These are phyloP conservation scores for Oxytorus armatus DNA, from an alignment of 2,888 invertebrate species.

Conservation along the genomic window DNA sequence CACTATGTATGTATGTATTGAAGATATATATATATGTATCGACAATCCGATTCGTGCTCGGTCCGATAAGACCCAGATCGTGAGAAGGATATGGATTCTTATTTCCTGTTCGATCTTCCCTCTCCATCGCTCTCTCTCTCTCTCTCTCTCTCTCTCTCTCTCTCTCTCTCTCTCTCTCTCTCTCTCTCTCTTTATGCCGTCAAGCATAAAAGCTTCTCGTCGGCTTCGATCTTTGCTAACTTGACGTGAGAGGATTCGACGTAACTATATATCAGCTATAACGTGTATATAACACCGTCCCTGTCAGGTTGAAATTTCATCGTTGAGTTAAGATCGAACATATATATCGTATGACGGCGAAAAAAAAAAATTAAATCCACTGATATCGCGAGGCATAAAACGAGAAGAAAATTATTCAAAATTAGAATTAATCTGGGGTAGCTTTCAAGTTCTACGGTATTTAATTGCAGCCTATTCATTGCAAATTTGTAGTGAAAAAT, in stretches of 20 bases:
- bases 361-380: constrained; percentile 3
- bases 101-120: constrained; percentile 60
- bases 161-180: constrained; percentile 10
- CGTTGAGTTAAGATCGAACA: constrained; percentile 46
- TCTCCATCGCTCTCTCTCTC: no score
- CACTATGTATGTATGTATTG: neutral
- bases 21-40: constrained; percentile 18
- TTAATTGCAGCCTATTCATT: constrained; percentile 8
- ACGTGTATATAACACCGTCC: constrained; percentile 28
- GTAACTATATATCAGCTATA: constrained; percentile 36
- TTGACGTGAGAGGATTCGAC: constrained; percentile 55
- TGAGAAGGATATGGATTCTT: constrained; percentile 61
- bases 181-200: constrained; percentile 34
- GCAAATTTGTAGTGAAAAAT: constrained; percentile 1
- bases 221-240: constrained; percentile 50
- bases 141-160: constrained; percentile 2
- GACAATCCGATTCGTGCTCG: constrained; percentile 57
- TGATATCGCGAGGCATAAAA: neutral
- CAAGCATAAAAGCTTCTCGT: constrained; percentile 48
- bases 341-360: constrained; percentile 35
- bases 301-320: constrained; percentile 24
- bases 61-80: constrained; percentile 49
- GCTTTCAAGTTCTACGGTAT: neutral
- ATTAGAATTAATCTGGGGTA: neutral
- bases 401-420: neutral